A percentile compares a stretch with the other conserved stretches of the same genome.
Evolutionary conservation across 2,797 vertebrate genomes (phyloP).

Genomic region (Xenops minutus): DNA sequence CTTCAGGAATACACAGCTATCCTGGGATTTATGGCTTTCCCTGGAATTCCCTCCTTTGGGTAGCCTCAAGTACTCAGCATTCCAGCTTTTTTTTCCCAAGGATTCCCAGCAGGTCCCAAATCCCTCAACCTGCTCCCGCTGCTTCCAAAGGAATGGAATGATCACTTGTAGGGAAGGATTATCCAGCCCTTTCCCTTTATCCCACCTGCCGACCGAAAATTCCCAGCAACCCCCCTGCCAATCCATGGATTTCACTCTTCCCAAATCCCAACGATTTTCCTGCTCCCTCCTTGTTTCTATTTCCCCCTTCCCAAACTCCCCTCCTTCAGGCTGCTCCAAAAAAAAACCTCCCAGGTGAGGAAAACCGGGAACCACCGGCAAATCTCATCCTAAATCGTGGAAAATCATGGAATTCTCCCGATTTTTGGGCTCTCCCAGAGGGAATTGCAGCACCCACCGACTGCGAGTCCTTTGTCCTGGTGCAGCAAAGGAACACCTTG

Average conservation of each 20-base stretch:
- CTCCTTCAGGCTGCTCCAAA: background rate
- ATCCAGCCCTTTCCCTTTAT: background rate
- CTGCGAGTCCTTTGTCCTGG: constrained; percentile 95
- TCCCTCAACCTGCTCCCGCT: background rate
- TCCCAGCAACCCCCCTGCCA: background rate
- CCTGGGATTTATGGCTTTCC: background rate
- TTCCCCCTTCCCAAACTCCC: background rate
- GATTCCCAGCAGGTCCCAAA: background rate
- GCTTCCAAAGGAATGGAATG: background rate
- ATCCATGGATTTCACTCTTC: background rate
- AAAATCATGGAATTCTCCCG: background rate
- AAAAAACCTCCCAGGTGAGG: too few relatives aligned
- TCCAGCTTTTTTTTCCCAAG: background rate
- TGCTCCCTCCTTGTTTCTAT: background rate
- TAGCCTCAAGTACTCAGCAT: background rate
- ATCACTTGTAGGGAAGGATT: background rate
- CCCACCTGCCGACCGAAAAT: background rate
- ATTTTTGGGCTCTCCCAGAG: too few relatives aligned
- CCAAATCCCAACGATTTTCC: background rate
- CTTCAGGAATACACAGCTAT: background rate
- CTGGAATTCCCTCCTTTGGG: background rate
- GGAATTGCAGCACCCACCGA: constrained; percentile 82
- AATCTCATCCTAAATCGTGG: background rate
- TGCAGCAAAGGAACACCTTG: constrained; percentile 98
- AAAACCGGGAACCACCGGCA: background rate